Base-by-base conservation (phyloP, 2,888 invertebrate species). In the Cyclophora albipunctata region DNA sequence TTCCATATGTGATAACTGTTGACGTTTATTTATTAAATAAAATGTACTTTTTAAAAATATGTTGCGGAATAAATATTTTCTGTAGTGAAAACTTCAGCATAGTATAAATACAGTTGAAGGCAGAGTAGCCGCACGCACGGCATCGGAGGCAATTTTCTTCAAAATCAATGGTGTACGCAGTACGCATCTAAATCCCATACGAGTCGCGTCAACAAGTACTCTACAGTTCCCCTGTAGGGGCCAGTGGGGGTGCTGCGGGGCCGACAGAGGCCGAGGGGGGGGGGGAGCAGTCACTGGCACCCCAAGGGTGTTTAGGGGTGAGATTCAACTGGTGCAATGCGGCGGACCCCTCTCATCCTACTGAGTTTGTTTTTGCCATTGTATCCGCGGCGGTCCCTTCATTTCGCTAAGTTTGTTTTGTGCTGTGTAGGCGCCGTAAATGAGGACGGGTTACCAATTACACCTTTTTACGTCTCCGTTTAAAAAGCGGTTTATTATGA, bases 311-410 rank as follows among this genome's bases (percentile, higher is more conserved):
- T 45, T 53, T 63, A 60, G 77, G 80, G 84, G 79, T 71, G 82
- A 83, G 81, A 86, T 85, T 87, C 87, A 87, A 87, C 87, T 87
- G 86, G 86, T 87, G 86, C 87, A 87, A 84, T 87, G 87, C 87
- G 85, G 82, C 79, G 82, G 75, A 71, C 75, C 77, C 78, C 71
- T 70, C 68, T 74, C 71, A 80, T 84, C 69, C 77, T 76, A 66
- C 74, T 64, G 59, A 64, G 70, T 73, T 75, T 75, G 74, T 79
- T 77, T 77, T 78, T 75, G 70, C 76, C 62, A 71, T 71, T 72
- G 52, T 60, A 52, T 48, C 53, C 59, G 52, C 59, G 58, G 45
- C 56, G 55, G 45, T 40, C 49, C 50, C 45, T 70, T 73, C 67
- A 74, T 76, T 76, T 76, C 60, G 69, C 72, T 70, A 63, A 60